Percentiles rank a stretch among this genome's conserved stretches.
Conservation (phyloP, 2,113 vertebrate species). For the Caloenas nicobarica region DNA sequence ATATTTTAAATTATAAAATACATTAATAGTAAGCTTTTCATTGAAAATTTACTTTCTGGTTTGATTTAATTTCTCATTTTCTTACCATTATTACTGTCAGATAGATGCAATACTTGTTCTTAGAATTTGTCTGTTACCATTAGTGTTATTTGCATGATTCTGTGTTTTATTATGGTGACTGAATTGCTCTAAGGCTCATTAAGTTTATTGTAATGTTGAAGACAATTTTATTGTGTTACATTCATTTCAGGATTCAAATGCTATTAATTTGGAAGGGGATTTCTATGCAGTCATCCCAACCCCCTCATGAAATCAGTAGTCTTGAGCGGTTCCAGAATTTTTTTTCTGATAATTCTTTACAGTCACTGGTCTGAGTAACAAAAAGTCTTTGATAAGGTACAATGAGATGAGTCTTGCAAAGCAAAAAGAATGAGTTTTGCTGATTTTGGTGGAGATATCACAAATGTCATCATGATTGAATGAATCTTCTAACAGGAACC, state of each 20-base stretch:
- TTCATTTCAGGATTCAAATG: slow-evolving; percentile 25
- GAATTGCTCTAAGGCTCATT: slow-evolving; percentile 4
- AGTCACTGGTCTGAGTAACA: slow-evolving; percentile 2
- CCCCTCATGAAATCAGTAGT: slow-evolving; percentile 28
- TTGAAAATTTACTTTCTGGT: not conserved
- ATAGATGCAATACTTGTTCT: not conserved
- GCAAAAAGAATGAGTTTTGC: slow-evolving; percentile 47
- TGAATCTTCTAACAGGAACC: slow-evolving; percentile 61
- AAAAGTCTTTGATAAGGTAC: slow-evolving; percentile 44
- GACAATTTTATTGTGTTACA: not conserved
- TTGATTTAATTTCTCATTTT: not conserved
- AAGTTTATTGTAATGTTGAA: not conserved
- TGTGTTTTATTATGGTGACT: not conserved
- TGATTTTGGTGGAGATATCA: slow-evolving; percentile 62
- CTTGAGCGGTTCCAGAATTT: slow-evolving; percentile 25
- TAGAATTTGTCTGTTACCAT: not conserved
- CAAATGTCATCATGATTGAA: slow-evolving; percentile 47
- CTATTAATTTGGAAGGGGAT: slow-evolving; percentile 13
- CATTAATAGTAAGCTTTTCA: not conserved
- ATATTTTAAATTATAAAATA: not conserved
- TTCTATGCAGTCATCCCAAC: not conserved
- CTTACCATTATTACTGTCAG: not conserved
- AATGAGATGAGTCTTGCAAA: not conserved
- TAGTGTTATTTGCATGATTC: not conserved
- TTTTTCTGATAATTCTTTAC: slow-evolving; percentile 37